These are phyloP conservation scores for Crotalus tigris DNA, from an alignment of 2,113 vertebrate genomes.

Conservation along the genomic window DNA sequence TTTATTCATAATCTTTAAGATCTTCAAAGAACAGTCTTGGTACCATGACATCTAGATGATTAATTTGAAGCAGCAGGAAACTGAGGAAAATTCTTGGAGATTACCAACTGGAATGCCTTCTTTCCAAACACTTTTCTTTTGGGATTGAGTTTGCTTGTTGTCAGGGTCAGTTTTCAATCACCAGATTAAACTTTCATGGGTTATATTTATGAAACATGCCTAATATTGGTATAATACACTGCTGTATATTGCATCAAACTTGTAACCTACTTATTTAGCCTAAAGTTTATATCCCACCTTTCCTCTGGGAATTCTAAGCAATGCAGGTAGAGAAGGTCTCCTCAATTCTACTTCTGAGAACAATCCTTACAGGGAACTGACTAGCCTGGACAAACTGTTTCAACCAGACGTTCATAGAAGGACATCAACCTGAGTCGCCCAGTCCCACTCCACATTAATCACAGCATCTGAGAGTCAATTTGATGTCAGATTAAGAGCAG, in stretches of 20 bases:
- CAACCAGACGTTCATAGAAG: not conserved
- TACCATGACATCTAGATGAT: not conserved
- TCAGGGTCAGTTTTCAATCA: not conserved
- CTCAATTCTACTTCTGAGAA: not conserved
- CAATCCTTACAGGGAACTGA: not conserved
- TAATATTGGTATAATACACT: not conserved
- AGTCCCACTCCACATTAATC: not conserved
- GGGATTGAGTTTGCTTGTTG: not conserved
- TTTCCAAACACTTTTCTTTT: not conserved
- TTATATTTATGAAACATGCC: not conserved
- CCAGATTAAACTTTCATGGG: not conserved
- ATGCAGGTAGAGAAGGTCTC: not conserved
- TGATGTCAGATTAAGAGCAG: not conserved
- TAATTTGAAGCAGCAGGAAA: not conserved
- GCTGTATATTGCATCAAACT: not conserved
- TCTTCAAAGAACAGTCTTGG: not conserved
- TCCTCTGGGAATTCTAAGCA: not conserved
- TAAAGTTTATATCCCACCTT: not conserved
- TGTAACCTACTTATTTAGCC: not conserved
- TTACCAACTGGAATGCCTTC: not conserved
- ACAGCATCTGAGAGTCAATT: not conserved
- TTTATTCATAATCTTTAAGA: not conserved
- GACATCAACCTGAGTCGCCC: not conserved
- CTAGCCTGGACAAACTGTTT: not conserved
- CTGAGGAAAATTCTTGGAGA: not conserved